Evolutionary conservation across 2,888 invertebrate species (phyloP).

Genomic region (Archaeoteleia sp.): DNA sequence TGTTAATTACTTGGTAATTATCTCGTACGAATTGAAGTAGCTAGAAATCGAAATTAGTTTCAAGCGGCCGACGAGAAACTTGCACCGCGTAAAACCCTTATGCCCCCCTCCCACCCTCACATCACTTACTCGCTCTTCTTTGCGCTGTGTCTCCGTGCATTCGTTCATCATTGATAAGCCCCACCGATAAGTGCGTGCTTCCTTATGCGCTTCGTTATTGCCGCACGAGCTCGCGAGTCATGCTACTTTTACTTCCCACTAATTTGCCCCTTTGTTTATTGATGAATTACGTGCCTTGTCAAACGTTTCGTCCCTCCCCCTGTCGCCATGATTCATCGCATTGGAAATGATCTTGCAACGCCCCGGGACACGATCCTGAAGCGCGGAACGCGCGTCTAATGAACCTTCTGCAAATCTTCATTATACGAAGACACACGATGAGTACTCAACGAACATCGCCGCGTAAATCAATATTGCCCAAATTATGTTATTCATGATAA

Average conservation of each 20-base stretch:
- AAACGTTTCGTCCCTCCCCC: neutral
- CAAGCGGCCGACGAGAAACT: constrained; percentile 53
- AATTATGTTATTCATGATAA: no score
- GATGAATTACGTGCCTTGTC: neutral
- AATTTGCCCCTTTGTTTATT: constrained; percentile 18
- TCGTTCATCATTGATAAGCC: constrained; percentile 16
- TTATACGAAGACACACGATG: no score
- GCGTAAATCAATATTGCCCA: no score
- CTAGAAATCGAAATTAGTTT: constrained; percentile 71
- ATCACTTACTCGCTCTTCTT: constrained; percentile 15
- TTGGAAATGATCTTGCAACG: neutral
- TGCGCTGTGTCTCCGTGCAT: constrained; percentile 5
- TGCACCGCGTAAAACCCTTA: constrained; percentile 39
- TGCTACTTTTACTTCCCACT: constrained; percentile 12
- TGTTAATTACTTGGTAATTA: constrained; percentile 75
- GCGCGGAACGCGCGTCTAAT: neutral
- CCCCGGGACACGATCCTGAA: neutral
- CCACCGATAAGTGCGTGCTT: constrained; percentile 12
- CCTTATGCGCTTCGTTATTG: constrained; percentile 12
- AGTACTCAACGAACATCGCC: no score
- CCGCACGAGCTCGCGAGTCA: constrained; percentile 11
- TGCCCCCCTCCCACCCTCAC: constrained; percentile 30
- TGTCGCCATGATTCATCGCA: constrained; percentile 4
- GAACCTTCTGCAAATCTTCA: no score
- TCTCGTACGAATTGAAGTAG: constrained; percentile 69